Percentiles rank a stretch among this genome's conserved stretches.
phyloP scores from a whole-genome alignment of 2,888 invertebrate genomes.

The Apodemia duryi region DNA sequence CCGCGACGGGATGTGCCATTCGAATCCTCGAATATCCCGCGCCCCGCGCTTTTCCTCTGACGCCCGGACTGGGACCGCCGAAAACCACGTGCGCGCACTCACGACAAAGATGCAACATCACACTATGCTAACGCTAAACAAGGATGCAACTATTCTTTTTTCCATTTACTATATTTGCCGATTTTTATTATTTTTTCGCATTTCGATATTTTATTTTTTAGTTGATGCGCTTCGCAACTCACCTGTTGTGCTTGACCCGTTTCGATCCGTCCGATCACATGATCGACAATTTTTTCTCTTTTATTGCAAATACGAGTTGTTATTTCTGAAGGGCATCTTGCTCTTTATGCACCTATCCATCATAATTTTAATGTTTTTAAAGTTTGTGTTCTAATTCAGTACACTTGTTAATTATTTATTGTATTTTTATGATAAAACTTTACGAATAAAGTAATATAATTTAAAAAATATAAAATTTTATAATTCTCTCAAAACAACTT shows the following conservation, averaged over 20 bases:
- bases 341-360: background rate
- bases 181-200: slow-evolving; percentile 79
- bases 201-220: slow-evolving; percentile 80
- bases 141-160: slow-evolving; percentile 63
- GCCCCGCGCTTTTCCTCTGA: slow-evolving; percentile 41
- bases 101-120: slow-evolving; percentile 50
- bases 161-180: slow-evolving; percentile 76
- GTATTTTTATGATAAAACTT: too few species aligned
- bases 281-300: slow-evolving; percentile 65
- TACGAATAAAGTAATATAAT: background rate
- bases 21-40: slow-evolving; percentile 37
- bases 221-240: slow-evolving; percentile 75
- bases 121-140: slow-evolving; percentile 35
- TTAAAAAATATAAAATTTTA: background rate
- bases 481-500: slow-evolving; percentile 19
- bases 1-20: slow-evolving; percentile 72
- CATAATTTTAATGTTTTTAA: background rate
- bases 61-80: slow-evolving; percentile 46
- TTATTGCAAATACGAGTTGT: slow-evolving; percentile 38
- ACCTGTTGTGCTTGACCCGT: slow-evolving; percentile 79
- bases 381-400: background rate
- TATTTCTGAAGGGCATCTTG: slow-evolving; percentile 18
- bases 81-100: slow-evolving; percentile 70
- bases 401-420: background rate
- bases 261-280: slow-evolving; percentile 74